phyloP scores from a whole-genome alignment of 2,888 invertebrate species.

The Eledona agricola region DNA sequence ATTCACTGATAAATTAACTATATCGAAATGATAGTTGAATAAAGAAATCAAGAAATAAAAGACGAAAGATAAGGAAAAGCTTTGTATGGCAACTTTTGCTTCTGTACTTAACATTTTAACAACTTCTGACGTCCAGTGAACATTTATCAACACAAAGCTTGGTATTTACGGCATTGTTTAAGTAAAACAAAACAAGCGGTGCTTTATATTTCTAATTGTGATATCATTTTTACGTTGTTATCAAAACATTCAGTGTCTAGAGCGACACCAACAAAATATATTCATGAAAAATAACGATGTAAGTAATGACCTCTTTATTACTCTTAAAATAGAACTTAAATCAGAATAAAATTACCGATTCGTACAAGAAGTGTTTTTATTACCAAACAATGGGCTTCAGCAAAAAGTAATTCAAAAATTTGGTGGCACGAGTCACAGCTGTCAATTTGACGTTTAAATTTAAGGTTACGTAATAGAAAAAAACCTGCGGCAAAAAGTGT shows the following conservation, averaged over 20 bases:
- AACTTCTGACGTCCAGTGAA: background rate
- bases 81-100: slow-evolving; percentile 43
- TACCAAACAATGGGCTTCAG: too few species aligned
- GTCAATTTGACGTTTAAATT: too few species aligned
- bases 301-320: too few species aligned
- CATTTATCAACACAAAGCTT: slow-evolving; percentile 16
- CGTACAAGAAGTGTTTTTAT: too few species aligned
- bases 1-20: slow-evolving; percentile 39
- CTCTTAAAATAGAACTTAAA: too few species aligned
- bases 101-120: slow-evolving; percentile 38
- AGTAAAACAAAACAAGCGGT: background rate
- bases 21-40: slow-evolving; percentile 41
- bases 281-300: slow-evolving; percentile 1
- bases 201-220: slow-evolving; percentile 7
- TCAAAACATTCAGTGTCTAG: slow-evolving; percentile 20
- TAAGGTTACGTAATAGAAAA: too few species aligned
- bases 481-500: too few species aligned
- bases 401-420: too few species aligned
- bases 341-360: too few species aligned
- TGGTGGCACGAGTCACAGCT: too few species aligned
- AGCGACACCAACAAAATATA: slow-evolving; percentile 12
- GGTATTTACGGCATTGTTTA: slow-evolving; percentile 6
- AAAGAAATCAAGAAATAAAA: slow-evolving; percentile 41
- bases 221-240: slow-evolving; percentile 16
- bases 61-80: slow-evolving; percentile 42